Base-by-base conservation (phyloP, 2,888 invertebrate genomes). In the Pollenia amentaria region DNA sequence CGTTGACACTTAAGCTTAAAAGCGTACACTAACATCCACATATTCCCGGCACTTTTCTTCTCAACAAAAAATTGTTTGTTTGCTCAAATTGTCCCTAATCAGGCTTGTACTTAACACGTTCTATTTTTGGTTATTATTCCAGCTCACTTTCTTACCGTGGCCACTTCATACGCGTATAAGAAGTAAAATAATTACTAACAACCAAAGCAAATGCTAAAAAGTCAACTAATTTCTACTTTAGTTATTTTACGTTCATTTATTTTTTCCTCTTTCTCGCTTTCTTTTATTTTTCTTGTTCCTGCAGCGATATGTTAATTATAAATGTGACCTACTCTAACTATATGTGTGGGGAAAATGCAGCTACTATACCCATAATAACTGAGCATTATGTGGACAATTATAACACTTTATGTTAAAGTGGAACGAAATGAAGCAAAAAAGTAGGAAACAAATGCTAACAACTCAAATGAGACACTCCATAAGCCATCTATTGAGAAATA, bases 291-390 rank as follows among this genome's bases (percentile, higher is more conserved):
- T 14, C 14, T 76, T 70, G 38, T 73, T 53, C 62, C 67, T 57
- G 65, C 60, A 46, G 79, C 72, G 76, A 76, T 87, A 80, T 80
- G 86, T 83, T 86, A 79, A 86, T 86, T 86, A 83, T 79, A 76
- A 83, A 80, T 83, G 57, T 79, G 75, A 83, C 83, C 83, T 57
- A 72, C 76, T 82, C 65, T 65, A 46, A 16, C 65, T 72, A 42
- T 18, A 46, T 16, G 18, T 11, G 55, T 16, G 14, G 11, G 40
- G n/a, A 44, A 64, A 53, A 12, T 46, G 16, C 29, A 62, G 42
- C 69, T 48, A 46, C 62, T 57, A 72, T 51, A n/a, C 67, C 51
- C 46, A 16, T 12, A 64, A 72, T 65, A 64, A 67, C 51, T 81
- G 72, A 60, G 42, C 40, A 73, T 65, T 65, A 84, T 72, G 72